Evolutionary conservation across 2,113 vertebrate species (phyloP), one percentile per base, ranked within the genome.

Genomic region (Centropristis striata): DNA sequence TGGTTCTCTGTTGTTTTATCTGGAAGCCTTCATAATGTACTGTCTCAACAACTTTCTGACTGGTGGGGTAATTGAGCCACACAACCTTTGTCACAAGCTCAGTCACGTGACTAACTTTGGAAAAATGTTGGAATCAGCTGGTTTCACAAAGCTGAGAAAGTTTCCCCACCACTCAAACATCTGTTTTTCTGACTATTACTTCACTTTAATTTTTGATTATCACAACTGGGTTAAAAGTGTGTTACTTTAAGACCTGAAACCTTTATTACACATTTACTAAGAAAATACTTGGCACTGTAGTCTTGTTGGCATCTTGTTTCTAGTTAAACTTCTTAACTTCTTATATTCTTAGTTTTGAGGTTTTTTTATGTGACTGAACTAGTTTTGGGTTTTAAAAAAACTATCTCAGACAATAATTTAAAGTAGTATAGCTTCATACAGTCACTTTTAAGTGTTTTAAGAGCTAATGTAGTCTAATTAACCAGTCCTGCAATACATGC

Each of bases 31-130:
- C 1, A 1, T 51, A 0, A 15, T 23, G 12, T 49, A 4, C 54
- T 58, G 14, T 28, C 51, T 42, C 36, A 16, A 18, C 3, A n/a
- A 25, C 21, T 20, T n/a, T 68, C 21, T 47, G 13, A n/a, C 23
- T 16, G 14, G 6, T 14, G 37, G 32, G 64, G 25, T 65, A 47
- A 66, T 2, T 61, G 57, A 72, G 42, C 53, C 13, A 8, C 46
- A 11, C 47, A 28, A 72, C n/a, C 57, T 79, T 42, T 66, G 49
- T 75, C 73, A 65, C 72, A 75, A 25, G 53, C 4, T 67, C 1
- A 6, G 32, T 39, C 68, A 49, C 3, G 4, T 28, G 32, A 63
- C n/a, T 32, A 28, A 57, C 15, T n/a, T 4, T 12, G 12, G 2
- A 44, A 23, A 21, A 44, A 70, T 13, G 21, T 44, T 10, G 8